Conservation (phyloP, 2,888 invertebrate genomes). For the Amiota mariae region DNA sequence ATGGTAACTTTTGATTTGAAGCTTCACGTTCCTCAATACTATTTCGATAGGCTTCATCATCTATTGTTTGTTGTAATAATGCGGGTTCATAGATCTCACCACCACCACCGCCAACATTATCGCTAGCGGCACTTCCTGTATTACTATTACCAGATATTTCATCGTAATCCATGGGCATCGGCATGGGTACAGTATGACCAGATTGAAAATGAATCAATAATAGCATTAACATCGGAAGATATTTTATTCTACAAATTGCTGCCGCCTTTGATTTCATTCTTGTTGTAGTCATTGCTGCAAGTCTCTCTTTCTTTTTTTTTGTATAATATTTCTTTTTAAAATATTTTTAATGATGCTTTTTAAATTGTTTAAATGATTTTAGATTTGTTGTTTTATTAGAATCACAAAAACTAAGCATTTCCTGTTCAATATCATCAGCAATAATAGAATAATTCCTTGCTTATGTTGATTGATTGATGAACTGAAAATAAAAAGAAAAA, state of each 20-base stretch:
- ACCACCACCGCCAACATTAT: slow-evolving; percentile 14
- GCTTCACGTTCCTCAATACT: slow-evolving; percentile 51
- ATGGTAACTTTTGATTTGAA: slow-evolving; percentile 22
- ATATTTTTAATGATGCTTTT: too few species aligned
- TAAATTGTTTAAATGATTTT: too few species aligned
- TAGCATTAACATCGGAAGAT: not conserved
- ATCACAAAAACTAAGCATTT: too few species aligned
- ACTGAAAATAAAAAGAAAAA: not conserved
- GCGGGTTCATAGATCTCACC: slow-evolving; percentile 62
- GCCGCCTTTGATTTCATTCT: too few species aligned
- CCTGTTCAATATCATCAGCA: too few species aligned
- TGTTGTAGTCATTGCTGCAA: too few species aligned
- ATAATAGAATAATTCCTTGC: too few species aligned
- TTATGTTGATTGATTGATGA: slow-evolving; percentile 13
- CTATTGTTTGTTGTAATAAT: slow-evolving; percentile 55
- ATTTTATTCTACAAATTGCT: slow-evolving; percentile 23
- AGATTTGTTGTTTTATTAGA: too few species aligned
- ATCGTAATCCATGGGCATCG: slow-evolving; percentile 42
- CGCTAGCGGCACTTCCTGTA: not conserved
- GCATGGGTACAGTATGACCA: slow-evolving; percentile 32
- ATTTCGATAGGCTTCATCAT: slow-evolving; percentile 48
- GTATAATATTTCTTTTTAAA: too few species aligned
- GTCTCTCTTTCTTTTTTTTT: too few species aligned
- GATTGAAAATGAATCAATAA: slow-evolving; percentile 41
- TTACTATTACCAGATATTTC: slow-evolving; percentile 12